Conservation (phyloP, 2,797 vertebrate genomes). For the Pipistrellus pipistrellus region DNA sequence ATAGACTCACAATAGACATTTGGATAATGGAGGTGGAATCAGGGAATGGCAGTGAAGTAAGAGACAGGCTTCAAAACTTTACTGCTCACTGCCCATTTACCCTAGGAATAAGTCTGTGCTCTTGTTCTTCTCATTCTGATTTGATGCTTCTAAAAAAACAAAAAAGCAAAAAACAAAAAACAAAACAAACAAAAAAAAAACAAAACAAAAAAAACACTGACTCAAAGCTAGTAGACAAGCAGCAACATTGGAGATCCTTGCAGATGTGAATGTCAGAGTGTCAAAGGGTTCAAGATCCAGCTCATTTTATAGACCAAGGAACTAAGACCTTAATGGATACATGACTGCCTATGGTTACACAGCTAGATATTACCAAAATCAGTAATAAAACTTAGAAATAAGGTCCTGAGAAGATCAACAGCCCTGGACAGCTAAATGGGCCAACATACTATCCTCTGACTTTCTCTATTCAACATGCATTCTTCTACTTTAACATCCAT, state of each 20-base stretch:
- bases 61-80: neutral
- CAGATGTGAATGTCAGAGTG: neutral
- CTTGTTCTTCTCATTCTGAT: neutral
- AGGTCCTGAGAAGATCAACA: neutral
- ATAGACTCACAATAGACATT: neutral
- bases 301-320: neutral
- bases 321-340: neutral
- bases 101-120: neutral
- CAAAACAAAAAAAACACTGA: neutral
- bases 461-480: neutral
- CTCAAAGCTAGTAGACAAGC: neutral
- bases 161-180: neutral
- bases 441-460: neutral
- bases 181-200: neutral
- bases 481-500: neutral
- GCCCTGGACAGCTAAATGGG: neutral
- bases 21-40: neutral
- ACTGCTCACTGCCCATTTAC: neutral
- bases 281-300: neutral
- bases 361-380: neutral
- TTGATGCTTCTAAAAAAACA: neutral
- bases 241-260: neutral
- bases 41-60: neutral
- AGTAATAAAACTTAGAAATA: conserved; percentile 8
- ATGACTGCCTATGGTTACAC: neutral